A percentile compares a stretch with the other conserved stretches of the same genome.
Conservation (phyloP, 2,113 vertebrate species). For the Ammodytes dubius region DNA sequence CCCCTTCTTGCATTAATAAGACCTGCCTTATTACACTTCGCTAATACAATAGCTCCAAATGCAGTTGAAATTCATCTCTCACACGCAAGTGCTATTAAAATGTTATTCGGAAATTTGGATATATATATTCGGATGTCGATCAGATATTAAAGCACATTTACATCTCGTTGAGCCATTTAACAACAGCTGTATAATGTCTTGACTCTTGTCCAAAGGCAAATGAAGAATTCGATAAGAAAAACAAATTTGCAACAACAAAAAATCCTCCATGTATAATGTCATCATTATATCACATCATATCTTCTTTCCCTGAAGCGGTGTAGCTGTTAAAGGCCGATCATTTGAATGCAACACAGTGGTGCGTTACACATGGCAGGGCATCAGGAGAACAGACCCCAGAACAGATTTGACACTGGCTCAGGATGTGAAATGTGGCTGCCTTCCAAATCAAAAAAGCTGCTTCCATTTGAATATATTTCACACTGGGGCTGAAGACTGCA, state of each 20-base stretch:
- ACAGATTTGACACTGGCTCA: slow-evolving; percentile 51
- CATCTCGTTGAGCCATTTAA: slow-evolving; percentile 8
- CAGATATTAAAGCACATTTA: slow-evolving; percentile 35
- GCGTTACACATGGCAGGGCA: slow-evolving; percentile 28
- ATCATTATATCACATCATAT: slow-evolving; percentile 29
- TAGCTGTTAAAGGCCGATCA: slow-evolving; percentile 57
- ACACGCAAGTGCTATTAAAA: slow-evolving; percentile 36
- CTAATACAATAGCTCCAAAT: slow-evolving; percentile 10
- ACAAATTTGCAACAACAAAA: not conserved
- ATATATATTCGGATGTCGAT: not conserved
- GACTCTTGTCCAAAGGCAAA: slow-evolving; percentile 26
- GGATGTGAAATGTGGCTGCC: slow-evolving; percentile 56
- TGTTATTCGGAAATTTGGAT: slow-evolving; percentile 44
- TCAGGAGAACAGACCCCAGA: slow-evolving; percentile 44
- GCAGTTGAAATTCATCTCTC: slow-evolving; percentile 33
- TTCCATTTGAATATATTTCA: slow-evolving; percentile 49
- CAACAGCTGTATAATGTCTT: slow-evolving; percentile 7
- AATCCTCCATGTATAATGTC: slow-evolving; percentile 1
- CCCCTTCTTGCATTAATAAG: slow-evolving; percentile 24
- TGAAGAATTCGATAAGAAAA: slow-evolving; percentile 8
- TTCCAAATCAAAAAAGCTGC: slow-evolving; percentile 56
- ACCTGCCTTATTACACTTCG: slow-evolving; percentile 17
- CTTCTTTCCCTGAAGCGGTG: slow-evolving; percentile 30
- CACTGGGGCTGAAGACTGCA: slow-evolving; percentile 24
- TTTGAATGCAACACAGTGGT: slow-evolving; percentile 67